Conservation (phyloP, 2,797 vertebrate genomes). For the Alfaro cultratus region DNA sequence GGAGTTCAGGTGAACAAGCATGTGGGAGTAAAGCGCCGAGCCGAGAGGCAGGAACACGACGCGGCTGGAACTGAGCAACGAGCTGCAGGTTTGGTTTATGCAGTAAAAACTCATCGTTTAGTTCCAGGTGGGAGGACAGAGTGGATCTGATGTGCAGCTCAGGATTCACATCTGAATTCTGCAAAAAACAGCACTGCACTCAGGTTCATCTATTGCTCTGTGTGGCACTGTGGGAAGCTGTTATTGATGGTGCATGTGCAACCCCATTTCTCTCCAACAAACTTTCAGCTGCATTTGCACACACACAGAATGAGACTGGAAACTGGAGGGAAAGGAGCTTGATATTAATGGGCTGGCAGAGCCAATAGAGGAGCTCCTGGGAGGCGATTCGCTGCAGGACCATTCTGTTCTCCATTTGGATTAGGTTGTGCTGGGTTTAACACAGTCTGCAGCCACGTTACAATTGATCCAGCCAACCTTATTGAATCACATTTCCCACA, state of each 20-base stretch:
- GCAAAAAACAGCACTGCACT: not conserved
- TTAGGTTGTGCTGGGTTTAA: constrained; percentile 68
- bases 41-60: not conserved
- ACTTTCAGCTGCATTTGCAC: constrained; percentile 5
- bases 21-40: not conserved
- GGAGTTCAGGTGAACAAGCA: constrained; percentile 16
- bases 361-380: constrained; percentile 60
- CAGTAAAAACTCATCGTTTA: constrained; percentile 20
- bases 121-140: constrained; percentile 42
- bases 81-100: constrained; percentile 15
- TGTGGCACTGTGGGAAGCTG: not conserved
- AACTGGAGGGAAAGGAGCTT: constrained; percentile 53
- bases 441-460: constrained; percentile 55
- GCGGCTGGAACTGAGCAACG: constrained; percentile 1
- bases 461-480: constrained; percentile 51
- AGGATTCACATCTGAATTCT: not conserved
- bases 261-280: not conserved
- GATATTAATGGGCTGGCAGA: constrained; percentile 57
- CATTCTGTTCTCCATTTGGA: constrained; percentile 73
- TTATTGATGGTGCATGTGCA: not conserved
- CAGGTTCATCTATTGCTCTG: not conserved
- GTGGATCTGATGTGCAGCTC: constrained; percentile 18
- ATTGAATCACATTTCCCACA: constrained; percentile 43
- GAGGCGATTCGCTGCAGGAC: constrained; percentile 66
- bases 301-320: constrained; percentile 40